Evolutionary conservation across 35 echinoderm and acorn worm species (phyloP), one percentile per base, ranked within the genome.

Genomic region (Antedon bifida): DNA sequence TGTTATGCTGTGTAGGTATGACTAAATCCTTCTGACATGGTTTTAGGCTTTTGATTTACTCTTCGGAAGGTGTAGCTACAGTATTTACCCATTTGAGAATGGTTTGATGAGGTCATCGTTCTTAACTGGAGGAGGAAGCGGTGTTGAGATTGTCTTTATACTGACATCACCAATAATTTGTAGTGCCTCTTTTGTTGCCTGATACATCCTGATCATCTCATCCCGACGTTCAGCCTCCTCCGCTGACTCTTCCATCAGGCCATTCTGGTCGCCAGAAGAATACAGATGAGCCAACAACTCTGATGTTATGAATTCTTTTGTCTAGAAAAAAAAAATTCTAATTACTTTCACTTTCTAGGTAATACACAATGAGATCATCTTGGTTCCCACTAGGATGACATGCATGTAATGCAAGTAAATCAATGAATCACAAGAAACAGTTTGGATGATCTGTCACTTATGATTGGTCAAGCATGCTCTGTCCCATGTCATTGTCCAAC

Each of bases 141-240:
- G 85, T 21, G 88, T 90, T 19, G 90, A 85, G 36, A 88, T 88
- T 19, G 95, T 99, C 0, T 85, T 86, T 78, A 92, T 92, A 75
- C 90, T 99, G 78, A 99, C 89, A 36, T 99, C 95, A 36, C 95
- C 95, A 64, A 99, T 99, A 79, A 99, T 99, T 35, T 88, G 89
- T 30, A 99, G 95, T 26, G 95, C 95, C 45, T 99, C 88, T 74
- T 99, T 90, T 74, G 85, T 90, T 26, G 95, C 85, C 5, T 90
- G 86, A 33, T 93, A 99, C 95, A 99, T 99, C 82, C 89, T 87
- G 35, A 92, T 44, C 85, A 99, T 87, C 29, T 99, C 95, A 36
- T 99, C 95, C 83, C 95, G 64, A 28, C 95, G 86, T 75, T 93
- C 91, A 4, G 90, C 95, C 79, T 99, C 95, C 34, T 99, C 95